phyloP scores from a whole-genome alignment of 2,888 invertebrate species.

The Orthosia gothica region DNA sequence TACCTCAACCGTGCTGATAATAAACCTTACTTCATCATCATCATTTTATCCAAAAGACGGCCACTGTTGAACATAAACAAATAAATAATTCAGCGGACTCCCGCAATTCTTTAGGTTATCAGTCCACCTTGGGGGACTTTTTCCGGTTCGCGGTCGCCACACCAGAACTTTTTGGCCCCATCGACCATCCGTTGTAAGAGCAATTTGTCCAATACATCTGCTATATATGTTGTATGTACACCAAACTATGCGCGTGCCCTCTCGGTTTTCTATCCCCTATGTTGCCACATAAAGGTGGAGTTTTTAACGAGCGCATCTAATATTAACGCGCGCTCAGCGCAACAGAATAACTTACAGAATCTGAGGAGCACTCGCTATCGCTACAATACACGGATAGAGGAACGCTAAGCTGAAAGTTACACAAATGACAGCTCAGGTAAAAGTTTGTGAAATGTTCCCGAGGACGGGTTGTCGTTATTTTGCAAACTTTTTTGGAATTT shows the following conservation, averaged over 20 bases:
- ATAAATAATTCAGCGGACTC: no score
- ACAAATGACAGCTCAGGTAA: constrained; percentile 13
- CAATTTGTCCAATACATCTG: no score
- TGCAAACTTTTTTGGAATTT: not conserved
- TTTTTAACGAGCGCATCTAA: constrained; percentile 68
- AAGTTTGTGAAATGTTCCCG: constrained; percentile 12
- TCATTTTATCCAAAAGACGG: no score
- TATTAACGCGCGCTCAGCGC: constrained; percentile 57
- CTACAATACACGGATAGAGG: constrained; percentile 13
- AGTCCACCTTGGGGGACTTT: no score
- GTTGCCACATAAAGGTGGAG: constrained; percentile 49
- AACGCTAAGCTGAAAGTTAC: constrained; percentile 34
- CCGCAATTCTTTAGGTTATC: no score
- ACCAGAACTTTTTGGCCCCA: no score
- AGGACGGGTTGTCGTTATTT: not conserved
- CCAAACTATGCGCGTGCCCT: not conserved
- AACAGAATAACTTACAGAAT: constrained; percentile 51
- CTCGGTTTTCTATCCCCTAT: constrained; percentile 3
- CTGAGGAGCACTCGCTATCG: constrained; percentile 40
- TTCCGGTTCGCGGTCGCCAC: no score
- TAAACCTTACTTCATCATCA: no score
- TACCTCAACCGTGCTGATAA: no score
- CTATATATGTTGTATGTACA: not conserved
- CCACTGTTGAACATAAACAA: no score
- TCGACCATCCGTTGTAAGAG: no score